Base-by-base conservation (phyloP, 2,113 vertebrate genomes). In the Rhegmatorhina hoffmannsi region DNA sequence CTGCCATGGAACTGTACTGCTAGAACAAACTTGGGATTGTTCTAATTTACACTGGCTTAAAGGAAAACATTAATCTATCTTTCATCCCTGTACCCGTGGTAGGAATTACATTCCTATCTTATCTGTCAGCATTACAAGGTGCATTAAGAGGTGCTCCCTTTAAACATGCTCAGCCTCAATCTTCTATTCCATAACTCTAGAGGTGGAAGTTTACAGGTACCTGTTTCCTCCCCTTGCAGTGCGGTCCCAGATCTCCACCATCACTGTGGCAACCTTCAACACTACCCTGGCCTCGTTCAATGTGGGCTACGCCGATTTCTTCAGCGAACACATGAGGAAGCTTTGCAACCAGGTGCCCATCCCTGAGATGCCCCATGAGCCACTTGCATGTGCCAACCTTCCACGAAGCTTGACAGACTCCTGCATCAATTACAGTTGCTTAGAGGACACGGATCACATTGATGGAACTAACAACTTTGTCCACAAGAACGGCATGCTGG, bases 191-290 rank as follows among this genome's bases (percentile, higher is more conserved):
- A 2, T 59, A 46, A 20, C 18, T 66, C 7, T 4, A 11, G 63
- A 73, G 29, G 33, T 4, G 21, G 36, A 64, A 70, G 84, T 52
- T 75, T 53, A 56, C 82, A 80, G 63, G 55, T 19, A 2, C 15
- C 24, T 60, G 6, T 84, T 95, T 93, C 91, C 43, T 24, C 93
- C 84, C 92, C 72, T 58, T 58, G 38, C 92, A 99, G 99, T 99
- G 47, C 98, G 99, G 31, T 99, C 99, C 34, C 99, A 99, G 98
- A 99, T 99, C 95, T 99, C 99, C 88, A 99, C 99, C 40, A 99
- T 99, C 95, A 99, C 99, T 9, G 99, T 99, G 97, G 99, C 99
- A 2, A 99, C 99, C 10, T 99, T 99, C 98, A 99, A 99, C 97
- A 99, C 99, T 26, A 99, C 99, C 0, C 92, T 99, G 96, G 99